These are phyloP conservation scores for Babyrousa celebensis DNA, from an alignment of 2,797 vertebrate species.

Conservation along the genomic window DNA sequence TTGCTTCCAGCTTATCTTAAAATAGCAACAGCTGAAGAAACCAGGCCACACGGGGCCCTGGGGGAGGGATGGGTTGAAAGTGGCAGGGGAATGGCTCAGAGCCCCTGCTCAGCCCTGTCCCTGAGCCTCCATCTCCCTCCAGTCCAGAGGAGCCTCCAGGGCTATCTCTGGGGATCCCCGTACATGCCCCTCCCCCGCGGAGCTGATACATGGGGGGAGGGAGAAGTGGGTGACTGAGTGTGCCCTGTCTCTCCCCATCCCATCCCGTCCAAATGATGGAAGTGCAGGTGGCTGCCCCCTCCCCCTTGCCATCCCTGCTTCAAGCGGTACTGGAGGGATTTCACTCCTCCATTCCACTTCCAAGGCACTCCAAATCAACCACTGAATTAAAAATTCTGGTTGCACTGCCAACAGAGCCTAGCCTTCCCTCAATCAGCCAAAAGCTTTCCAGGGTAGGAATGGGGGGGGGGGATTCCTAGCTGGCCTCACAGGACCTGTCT, in stretches of 20 bases:
- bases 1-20: slow-evolving; percentile 93
- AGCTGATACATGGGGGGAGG: background rate
- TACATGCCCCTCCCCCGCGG: background rate
- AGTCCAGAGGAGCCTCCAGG: slow-evolving; percentile 45
- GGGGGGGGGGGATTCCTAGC: background rate
- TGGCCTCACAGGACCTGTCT: slow-evolving; percentile 18
- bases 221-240: background rate
- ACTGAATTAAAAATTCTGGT: slow-evolving; percentile 48
- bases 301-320: background rate
- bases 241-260: background rate
- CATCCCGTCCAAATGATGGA: background rate
- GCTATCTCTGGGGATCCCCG: slow-evolving; percentile 52
- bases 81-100: slow-evolving; percentile 67
- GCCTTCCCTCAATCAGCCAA: background rate
- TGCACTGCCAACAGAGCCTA: slow-evolving; percentile 16
- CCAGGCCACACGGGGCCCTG: slow-evolving; percentile 90
- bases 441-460: background rate
- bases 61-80: slow-evolving; percentile 79
- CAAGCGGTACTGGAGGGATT: background rate
- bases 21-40: slow-evolving; percentile 94
- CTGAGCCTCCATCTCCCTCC: slow-evolving; percentile 60
- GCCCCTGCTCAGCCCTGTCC: slow-evolving; percentile 61
- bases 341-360: slow-evolving; percentile 26
- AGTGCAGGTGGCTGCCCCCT: background rate
- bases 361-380: slow-evolving; percentile 58